Evolutionary conservation across 2,888 invertebrate genomes (phyloP).

Genomic region (Ormyrus pomaceus): DNA sequence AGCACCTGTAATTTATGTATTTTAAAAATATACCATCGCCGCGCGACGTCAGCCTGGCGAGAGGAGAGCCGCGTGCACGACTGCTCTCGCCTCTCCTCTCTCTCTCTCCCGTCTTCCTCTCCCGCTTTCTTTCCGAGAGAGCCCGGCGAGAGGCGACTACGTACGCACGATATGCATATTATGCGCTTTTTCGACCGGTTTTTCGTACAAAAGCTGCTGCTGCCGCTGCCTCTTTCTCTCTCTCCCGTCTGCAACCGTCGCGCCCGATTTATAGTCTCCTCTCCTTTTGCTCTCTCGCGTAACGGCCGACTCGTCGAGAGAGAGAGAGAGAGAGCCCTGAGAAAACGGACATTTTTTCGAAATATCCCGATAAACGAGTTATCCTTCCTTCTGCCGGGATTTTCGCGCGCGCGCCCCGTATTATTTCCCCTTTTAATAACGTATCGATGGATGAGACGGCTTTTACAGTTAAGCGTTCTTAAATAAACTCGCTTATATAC

Average conservation of each 20-base stretch:
- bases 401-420: neutral
- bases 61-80: no score
- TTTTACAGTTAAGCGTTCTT: no score
- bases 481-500: no score
- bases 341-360: no score
- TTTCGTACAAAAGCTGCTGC: conserved; percentile 9
- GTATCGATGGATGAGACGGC: no score
- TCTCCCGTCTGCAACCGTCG: conserved; percentile 6
- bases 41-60: neutral
- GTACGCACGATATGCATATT: neutral
- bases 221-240: neutral
- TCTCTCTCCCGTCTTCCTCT: neutral
- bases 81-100: neutral
- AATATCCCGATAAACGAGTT: no score
- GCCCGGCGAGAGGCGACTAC: neutral
- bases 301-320: no score
- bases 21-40: neutral
- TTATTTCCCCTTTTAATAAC: neutral
- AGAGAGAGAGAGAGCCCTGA: no score
- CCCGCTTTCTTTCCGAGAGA: neutral
- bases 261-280: no score
- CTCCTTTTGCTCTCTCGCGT: no score
- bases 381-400: no score
- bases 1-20: neutral
- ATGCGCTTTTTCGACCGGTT: conserved; percentile 33